A percentile compares a stretch with the other conserved stretches of the same genome.
Evolutionary conservation across 2,113 vertebrate species (phyloP).

Genomic region (Cheirogaleus medius): DNA sequence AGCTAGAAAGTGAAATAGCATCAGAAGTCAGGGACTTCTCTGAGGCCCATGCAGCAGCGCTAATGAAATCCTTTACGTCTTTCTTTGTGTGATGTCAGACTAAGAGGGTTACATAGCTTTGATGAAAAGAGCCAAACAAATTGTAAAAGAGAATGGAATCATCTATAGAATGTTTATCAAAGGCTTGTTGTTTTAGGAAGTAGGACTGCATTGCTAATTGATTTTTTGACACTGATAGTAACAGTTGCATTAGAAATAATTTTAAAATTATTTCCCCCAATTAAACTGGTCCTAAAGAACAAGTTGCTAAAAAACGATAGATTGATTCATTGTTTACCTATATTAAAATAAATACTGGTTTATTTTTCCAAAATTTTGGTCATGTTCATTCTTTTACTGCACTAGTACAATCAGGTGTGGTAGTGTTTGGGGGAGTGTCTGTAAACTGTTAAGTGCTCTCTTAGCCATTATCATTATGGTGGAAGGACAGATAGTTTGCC

Average conservation of each 20-base stretch:
- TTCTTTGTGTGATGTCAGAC: conserved; percentile 67
- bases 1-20: neutral
- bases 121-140: conserved; percentile 70
- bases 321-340: conserved; percentile 68
- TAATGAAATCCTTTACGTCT: conserved; percentile 70
- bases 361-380: neutral
- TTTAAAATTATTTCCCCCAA: conserved; percentile 58
- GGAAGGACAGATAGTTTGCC: neutral
- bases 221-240: conserved; percentile 77
- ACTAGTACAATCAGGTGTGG: neutral
- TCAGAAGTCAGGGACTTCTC: conserved; percentile 24
- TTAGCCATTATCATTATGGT: neutral
- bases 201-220: conserved; percentile 81
- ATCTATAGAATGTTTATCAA: conserved; percentile 76
- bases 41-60: neutral
- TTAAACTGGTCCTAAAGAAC: conserved; percentile 68
- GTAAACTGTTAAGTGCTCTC: neutral
- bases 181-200: conserved; percentile 63
- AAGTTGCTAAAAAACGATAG: conserved; percentile 50
- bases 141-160: conserved; percentile 55
- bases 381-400: neutral
- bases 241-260: conserved; percentile 80
- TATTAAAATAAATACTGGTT: conserved; percentile 64
- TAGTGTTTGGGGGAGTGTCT: neutral
- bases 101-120: conserved; percentile 62